These are phyloP conservation scores for Aleiodes alternator DNA, from an alignment of 2,888 invertebrate species.

Conservation along the genomic window DNA sequence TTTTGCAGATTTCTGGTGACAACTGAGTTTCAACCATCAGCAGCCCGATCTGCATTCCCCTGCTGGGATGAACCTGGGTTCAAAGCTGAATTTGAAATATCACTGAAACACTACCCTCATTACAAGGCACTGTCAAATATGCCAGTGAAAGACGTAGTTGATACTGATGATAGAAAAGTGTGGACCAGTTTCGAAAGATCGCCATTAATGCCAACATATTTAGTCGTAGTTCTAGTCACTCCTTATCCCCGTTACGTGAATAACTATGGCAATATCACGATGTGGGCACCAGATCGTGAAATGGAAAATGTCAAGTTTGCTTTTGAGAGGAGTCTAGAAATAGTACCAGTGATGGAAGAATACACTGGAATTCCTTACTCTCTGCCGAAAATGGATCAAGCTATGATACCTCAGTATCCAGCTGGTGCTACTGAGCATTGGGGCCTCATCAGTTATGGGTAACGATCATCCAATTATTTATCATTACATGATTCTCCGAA, in stretches of 20 bases:
- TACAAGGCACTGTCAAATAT: conserved; percentile 73
- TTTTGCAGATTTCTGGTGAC: conserved; percentile 78
- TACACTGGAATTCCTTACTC: conserved; percentile 89
- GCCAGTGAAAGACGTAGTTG: conserved; percentile 37
- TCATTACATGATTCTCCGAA: too few species aligned
- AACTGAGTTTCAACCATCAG: conserved; percentile 83
- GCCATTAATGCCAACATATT: conserved; percentile 84
- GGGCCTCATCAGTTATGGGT: conserved; percentile 89
- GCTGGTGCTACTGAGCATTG: conserved; percentile 95
- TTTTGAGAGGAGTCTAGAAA: conserved; percentile 85
- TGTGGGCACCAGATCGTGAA: conserved; percentile 84
- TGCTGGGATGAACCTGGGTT: conserved; percentile 85
- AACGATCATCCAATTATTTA: conserved; percentile 40
- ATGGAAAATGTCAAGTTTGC: conserved; percentile 85
- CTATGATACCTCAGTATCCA: conserved; percentile 90
- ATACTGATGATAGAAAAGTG: conserved; percentile 48
- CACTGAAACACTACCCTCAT: conserved; percentile 77
- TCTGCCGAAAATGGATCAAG: conserved; percentile 90
- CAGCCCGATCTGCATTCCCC: conserved; percentile 84
- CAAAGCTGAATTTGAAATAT: conserved; percentile 82
- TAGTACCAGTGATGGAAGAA: conserved; percentile 84
- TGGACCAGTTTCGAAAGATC: conserved; percentile 68
- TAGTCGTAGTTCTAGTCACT: too few species aligned
- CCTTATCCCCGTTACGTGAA: conserved; percentile 5
- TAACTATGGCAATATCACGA: conserved; percentile 73